phyloP scores from a whole-genome alignment of 2,113 vertebrate genomes.

The Psilopsiagon aymara region DNA sequence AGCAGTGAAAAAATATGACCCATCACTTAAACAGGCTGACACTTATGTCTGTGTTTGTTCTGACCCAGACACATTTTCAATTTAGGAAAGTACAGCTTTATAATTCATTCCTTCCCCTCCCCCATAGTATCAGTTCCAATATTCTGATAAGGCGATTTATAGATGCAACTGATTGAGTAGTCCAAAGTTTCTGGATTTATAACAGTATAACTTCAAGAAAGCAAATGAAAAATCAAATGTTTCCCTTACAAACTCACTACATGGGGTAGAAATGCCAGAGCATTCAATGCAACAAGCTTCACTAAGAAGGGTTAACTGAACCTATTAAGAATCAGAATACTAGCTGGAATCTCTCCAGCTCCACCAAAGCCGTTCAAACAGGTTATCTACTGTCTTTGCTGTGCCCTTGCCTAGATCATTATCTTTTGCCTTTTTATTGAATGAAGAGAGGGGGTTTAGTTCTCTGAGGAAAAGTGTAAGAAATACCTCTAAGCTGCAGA shows the following conservation, averaged over 20 bases:
- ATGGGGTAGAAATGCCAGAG: neutral
- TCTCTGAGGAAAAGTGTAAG: neutral
- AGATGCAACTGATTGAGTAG: neutral
- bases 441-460: neutral
- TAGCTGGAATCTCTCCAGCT: neutral
- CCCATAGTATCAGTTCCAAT: neutral
- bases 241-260: neutral
- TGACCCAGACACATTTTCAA: neutral
- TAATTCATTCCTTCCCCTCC: neutral
- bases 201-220: neutral
- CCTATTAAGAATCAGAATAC: neutral
- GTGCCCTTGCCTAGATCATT: constrained; percentile 5
- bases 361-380: neutral
- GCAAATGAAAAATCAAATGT: neutral
- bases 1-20: neutral
- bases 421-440: neutral
- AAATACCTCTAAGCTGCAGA: constrained; percentile 25
- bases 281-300: neutral
- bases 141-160: neutral
- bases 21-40: neutral
- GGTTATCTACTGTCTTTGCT: neutral
- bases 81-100: neutral
- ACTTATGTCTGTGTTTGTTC: neutral
- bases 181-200: neutral
- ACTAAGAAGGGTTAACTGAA: constrained; percentile 18